Conservation (phyloP, 2,888 invertebrate genomes). For the Cartodere bifasciata region DNA sequence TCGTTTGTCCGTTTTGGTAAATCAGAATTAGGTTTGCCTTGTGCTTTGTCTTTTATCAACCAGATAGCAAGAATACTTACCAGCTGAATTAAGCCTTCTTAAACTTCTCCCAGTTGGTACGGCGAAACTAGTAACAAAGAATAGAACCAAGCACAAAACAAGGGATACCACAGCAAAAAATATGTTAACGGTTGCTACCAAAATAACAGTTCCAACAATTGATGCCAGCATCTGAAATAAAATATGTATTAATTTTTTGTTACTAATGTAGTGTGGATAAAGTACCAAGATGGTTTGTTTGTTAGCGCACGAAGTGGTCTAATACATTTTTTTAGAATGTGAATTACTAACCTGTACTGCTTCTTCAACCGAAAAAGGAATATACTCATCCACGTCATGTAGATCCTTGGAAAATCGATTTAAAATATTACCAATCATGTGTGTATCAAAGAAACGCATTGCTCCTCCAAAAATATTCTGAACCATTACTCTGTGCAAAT, state of each 20-base stretch:
- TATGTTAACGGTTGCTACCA: conserved; percentile 7
- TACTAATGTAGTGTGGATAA: no score
- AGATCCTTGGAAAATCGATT: conserved; percentile 28
- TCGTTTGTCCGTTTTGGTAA: no score
- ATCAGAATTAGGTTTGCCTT: no score
- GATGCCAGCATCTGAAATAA: conserved; percentile 7
- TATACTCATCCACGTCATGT: conserved; percentile 21
- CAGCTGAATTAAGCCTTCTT: conserved; percentile 42
- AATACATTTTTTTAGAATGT: no score
- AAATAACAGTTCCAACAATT: conserved; percentile 1
- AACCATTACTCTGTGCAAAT: conserved; percentile 23
- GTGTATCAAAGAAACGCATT: conserved; percentile 25
- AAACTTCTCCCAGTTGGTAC: conserved; percentile 7
- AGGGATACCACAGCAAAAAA: conserved; percentile 4
- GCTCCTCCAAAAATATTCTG: conserved; percentile 18
- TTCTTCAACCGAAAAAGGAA: conserved; percentile 13
- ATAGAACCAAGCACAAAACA: conserved; percentile 2
- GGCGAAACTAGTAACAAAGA: conserved; percentile 4
- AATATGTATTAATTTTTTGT: not conserved
- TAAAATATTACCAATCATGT: conserved; percentile 26
- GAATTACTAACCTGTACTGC: not conserved
- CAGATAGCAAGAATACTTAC: no score
- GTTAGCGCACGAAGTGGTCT: no score
- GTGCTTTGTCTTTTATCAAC: no score
- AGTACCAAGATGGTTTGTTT: no score